Evolutionary conservation across 1,140 invertebrate species (phyloP).

Genomic region (Camponotus vicinus): DNA sequence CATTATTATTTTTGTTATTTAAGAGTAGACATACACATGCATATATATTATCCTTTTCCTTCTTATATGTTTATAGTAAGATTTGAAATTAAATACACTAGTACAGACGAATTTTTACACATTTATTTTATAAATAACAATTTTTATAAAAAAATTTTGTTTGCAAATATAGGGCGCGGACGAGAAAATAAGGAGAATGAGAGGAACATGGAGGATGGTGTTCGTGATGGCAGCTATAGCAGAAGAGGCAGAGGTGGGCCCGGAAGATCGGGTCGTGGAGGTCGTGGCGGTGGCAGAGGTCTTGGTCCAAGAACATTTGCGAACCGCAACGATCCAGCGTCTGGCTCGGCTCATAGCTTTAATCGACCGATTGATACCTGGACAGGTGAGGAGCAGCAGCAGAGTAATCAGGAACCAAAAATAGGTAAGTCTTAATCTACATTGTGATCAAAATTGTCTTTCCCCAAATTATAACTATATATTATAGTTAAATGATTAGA

Average conservation of each 20-base stretch:
- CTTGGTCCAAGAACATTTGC: constrained; percentile 87
- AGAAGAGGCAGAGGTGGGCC: constrained; percentile 87
- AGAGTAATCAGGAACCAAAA: constrained; percentile 82
- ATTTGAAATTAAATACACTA: background rate
- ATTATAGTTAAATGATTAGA: background rate
- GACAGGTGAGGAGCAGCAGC: constrained; percentile 85
- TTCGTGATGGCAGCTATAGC: constrained; percentile 82
- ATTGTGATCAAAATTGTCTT: background rate
- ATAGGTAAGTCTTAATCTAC: constrained; percentile 76
- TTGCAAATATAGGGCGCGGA: constrained; percentile 85
- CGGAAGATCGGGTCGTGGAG: constrained; percentile 86
- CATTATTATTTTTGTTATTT: background rate
- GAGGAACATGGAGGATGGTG: constrained; percentile 85
- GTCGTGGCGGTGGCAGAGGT: constrained; percentile 87
- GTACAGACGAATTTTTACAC: background rate
- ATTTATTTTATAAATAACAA: constrained; percentile 1
- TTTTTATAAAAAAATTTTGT: constrained; percentile 3
- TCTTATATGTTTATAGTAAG: background rate
- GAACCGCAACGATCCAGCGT: constrained; percentile 82
- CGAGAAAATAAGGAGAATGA: constrained; percentile 89
- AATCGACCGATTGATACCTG: constrained; percentile 85
- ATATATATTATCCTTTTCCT: background rate
- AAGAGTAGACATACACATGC: background rate
- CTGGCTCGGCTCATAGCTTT: constrained; percentile 82
- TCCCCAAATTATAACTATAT: background rate